These are phyloP conservation scores for Noturus placidus DNA, from an alignment of 2,113 vertebrate species.

Conservation along the genomic window DNA sequence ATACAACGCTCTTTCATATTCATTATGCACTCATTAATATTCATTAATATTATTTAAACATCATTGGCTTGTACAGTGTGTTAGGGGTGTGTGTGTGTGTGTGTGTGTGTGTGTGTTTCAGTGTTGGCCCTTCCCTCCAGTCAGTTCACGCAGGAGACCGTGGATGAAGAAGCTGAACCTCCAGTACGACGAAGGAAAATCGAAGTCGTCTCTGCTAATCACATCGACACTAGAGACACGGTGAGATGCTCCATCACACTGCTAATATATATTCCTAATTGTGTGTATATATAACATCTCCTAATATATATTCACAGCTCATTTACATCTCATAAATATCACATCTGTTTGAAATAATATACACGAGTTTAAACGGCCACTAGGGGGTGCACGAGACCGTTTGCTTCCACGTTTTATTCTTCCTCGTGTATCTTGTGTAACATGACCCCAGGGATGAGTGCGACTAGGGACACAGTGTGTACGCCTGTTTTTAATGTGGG, in stretches of 20 bases:
- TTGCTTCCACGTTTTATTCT: background rate
- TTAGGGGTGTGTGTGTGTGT: background rate
- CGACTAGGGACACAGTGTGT: background rate
- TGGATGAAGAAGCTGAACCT: conserved; percentile 67
- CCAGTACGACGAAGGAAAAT: conserved; percentile 75
- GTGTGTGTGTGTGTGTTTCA: conserved; percentile 53
- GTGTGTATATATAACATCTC: too few relatives aligned
- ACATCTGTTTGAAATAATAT: too few relatives aligned
- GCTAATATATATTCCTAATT: background rate
- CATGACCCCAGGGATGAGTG: background rate
- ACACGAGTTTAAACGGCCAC: background rate
- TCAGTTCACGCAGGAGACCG: conserved; percentile 78
- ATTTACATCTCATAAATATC: too few relatives aligned
- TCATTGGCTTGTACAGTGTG: background rate
- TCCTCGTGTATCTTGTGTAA: background rate
- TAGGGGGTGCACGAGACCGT: background rate
- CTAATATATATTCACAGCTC: too few relatives aligned
- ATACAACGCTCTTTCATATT: background rate
- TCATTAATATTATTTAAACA: background rate
- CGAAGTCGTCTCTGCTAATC: conserved; percentile 59
- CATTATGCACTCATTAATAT: background rate
- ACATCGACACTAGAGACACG: conserved; percentile 65
- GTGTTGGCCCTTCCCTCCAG: conserved; percentile 83
- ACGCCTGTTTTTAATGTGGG: background rate
- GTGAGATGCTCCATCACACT: conserved; percentile 59